phyloP scores from a whole-genome alignment of 2,113 vertebrate species.

The Sebastes fasciatus region DNA sequence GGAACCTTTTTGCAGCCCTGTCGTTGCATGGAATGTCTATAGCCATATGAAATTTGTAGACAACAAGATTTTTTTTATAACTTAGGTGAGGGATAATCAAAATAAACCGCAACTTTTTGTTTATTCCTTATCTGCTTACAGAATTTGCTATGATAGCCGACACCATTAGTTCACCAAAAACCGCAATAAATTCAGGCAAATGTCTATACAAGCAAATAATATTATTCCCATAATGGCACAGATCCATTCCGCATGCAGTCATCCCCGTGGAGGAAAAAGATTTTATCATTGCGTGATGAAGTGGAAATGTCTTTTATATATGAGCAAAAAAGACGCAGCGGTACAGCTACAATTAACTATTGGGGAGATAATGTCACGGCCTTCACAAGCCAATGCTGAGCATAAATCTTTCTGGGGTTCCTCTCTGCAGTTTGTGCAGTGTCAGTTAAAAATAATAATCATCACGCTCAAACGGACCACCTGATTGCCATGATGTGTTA shows the following conservation, averaged over 20 bases:
- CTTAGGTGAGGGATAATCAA: background rate
- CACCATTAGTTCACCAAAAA: constrained; percentile 9
- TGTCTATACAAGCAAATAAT: constrained; percentile 13
- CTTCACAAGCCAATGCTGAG: constrained; percentile 6
- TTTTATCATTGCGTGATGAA: constrained; percentile 56
- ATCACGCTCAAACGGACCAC: background rate
- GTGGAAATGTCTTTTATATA: constrained; percentile 40
- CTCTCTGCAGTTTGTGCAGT: background rate
- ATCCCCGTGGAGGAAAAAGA: constrained; percentile 30
- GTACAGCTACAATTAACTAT: constrained; percentile 51
- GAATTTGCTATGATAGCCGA: constrained; percentile 4
- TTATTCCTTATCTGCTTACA: constrained; percentile 3
- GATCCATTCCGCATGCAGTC: constrained; percentile 15
- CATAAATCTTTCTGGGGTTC: constrained; percentile 25
- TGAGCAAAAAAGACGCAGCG: constrained; percentile 30
- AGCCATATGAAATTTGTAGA: background rate
- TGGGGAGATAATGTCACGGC: constrained; percentile 42
- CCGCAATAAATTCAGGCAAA: constrained; percentile 33
- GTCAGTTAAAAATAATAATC: constrained; percentile 5
- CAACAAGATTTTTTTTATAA: background rate
- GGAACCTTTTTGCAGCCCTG: background rate
- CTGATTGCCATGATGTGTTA: background rate
- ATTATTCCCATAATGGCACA: constrained; percentile 35
- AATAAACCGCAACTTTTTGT: constrained; percentile 9
- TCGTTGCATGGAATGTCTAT: background rate